Percentiles rank a stretch among this genome's conserved stretches.
These are phyloP conservation scores for Fulica atra DNA, from an alignment of 2,113 vertebrate species.

Conservation along the genomic window DNA sequence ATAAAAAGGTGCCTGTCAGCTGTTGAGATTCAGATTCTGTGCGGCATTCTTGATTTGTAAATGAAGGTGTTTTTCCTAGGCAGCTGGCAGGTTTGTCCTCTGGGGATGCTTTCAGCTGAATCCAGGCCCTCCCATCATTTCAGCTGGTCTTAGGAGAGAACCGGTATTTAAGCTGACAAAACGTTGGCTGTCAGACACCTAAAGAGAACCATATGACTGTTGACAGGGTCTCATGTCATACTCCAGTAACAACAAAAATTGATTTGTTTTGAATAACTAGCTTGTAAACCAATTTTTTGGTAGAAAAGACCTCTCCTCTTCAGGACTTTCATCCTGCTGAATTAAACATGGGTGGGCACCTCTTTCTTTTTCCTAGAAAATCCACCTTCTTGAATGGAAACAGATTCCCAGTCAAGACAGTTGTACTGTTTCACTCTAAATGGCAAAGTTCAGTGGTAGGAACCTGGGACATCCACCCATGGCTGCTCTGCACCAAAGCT, in stretches of 20 bases:
- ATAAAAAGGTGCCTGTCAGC: neutral
- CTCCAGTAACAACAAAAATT: neutral
- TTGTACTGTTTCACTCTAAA: neutral
- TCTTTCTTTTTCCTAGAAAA: neutral
- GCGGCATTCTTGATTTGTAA: neutral
- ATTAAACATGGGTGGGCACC: neutral
- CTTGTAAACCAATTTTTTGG: neutral
- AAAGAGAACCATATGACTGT: neutral
- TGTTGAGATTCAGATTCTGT: neutral
- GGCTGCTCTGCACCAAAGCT: neutral
- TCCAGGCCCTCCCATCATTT: neutral
- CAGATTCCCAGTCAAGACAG: neutral
- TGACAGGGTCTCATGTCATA: neutral
- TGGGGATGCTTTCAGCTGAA: neutral
- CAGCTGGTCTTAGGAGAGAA: neutral
- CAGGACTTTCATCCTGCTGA: neutral
- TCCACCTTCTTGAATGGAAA: neutral
- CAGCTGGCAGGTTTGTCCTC: neutral
- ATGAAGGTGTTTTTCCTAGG: neutral
- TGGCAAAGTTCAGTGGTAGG: accelerated
- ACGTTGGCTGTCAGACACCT: neutral
- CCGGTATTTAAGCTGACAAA: neutral
- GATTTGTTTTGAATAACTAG: neutral
- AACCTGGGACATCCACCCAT: accelerated
- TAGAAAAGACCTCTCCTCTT: neutral